Conservation (phyloP, 1,140 invertebrate species). For the Ditylenchus dipsaci region DNA sequence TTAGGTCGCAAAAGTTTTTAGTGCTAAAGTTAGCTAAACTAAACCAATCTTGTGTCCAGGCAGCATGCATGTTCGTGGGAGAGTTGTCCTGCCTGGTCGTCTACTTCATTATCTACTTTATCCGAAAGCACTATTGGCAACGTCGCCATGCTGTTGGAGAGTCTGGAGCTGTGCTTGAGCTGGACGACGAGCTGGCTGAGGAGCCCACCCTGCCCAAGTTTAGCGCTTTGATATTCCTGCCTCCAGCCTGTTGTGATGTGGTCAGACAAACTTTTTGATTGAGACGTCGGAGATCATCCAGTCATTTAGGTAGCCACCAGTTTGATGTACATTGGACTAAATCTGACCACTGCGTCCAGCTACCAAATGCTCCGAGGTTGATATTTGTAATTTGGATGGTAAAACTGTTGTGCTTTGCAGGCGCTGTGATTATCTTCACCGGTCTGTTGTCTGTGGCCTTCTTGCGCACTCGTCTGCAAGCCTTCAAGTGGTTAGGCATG, state of each 20-base stretch:
- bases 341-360: constrained; percentile 83
- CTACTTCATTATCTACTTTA: constrained; percentile 45
- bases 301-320: background rate
- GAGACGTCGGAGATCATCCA: background rate
- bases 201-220: constrained; percentile 49
- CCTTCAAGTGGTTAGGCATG: constrained; percentile 78
- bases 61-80: constrained; percentile 57
- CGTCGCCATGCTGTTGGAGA: constrained; percentile 8
- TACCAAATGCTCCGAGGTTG: constrained; percentile 93
- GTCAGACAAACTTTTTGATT: background rate
- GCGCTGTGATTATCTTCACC: constrained; percentile 86
- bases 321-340: constrained; percentile 80
- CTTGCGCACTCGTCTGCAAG: constrained; percentile 66
- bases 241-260: constrained; percentile 60
- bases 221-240: constrained; percentile 71
- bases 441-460: constrained; percentile 83
- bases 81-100: constrained; percentile 54
- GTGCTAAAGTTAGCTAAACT: too few relatives aligned
- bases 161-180: constrained; percentile 28
- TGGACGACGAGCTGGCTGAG: constrained; percentile 42
- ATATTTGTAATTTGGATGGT: background rate
- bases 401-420: constrained; percentile 59
- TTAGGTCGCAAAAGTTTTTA: too few relatives aligned
- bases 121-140: constrained; percentile 17
- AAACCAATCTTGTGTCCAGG: constrained; percentile 32